Percentiles rank a stretch among this genome's conserved stretches.
phyloP scores from a whole-genome alignment of 1,140 invertebrate species.

The Listronotus bonariensis region DNA sequence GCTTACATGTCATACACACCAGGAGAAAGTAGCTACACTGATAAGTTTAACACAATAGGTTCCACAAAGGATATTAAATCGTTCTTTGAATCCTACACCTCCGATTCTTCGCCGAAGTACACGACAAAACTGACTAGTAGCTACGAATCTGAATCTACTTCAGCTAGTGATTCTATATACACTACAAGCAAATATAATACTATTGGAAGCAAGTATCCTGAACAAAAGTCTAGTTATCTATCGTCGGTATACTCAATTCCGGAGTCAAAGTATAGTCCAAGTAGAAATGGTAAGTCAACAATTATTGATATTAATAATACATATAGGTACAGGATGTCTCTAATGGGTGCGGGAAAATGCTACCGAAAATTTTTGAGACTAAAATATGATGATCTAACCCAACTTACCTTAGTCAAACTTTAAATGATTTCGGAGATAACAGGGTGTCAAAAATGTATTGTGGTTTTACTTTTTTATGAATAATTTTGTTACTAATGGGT shows the following conservation, averaged over 20 bases:
- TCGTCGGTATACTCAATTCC: conserved; percentile 38
- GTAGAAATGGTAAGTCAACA: conserved; percentile 28
- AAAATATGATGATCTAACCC: too few species aligned
- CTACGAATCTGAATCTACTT: conserved; percentile 39
- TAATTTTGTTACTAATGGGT: too few species aligned
- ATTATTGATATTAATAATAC: too few species aligned
- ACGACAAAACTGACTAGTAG: conserved; percentile 43
- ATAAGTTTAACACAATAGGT: conserved; percentile 51
- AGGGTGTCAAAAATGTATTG: too few species aligned
- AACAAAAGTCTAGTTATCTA: conserved; percentile 45
- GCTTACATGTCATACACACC: conserved; percentile 59
- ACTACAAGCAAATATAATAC: conserved; percentile 42
- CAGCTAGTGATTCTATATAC: conserved; percentile 16
- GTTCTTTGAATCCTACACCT: conserved; percentile 48
- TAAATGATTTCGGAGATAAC: too few species aligned
- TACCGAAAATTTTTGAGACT: too few species aligned
- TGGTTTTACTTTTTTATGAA: too few species aligned
- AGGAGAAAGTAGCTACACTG: conserved; percentile 43
- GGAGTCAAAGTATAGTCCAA: conserved; percentile 48
- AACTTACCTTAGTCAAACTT: too few species aligned
- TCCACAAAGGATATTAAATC: conserved; percentile 49
- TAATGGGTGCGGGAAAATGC: too few species aligned
- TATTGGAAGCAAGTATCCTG: conserved; percentile 44
- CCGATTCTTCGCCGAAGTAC: conserved; percentile 43
- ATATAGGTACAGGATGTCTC: too few species aligned